These are phyloP conservation scores for Dipodomys ordii DNA, from an alignment of 2,113 vertebrate species.

Conservation along the genomic window DNA sequence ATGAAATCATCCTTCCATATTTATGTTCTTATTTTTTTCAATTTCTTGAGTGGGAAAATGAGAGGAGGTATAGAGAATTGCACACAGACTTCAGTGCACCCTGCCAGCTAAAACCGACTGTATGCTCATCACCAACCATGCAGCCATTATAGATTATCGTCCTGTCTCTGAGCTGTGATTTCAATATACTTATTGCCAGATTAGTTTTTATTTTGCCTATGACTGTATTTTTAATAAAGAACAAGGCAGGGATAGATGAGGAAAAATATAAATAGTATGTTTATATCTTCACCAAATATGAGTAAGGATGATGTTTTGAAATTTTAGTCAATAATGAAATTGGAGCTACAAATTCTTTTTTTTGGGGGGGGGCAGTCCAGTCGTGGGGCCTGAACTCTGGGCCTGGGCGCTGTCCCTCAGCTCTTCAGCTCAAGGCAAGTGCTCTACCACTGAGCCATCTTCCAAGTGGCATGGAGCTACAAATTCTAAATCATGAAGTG, in stretches of 20 bases:
- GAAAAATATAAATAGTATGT: slow-evolving; percentile 27
- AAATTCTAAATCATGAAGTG: slow-evolving; percentile 30
- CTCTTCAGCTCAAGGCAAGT: too few species aligned
- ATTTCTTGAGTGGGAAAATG: background rate
- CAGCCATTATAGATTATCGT: background rate
- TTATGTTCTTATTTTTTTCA: background rate
- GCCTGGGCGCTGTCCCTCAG: too few species aligned
- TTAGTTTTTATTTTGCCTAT: background rate
- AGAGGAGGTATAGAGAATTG: too few species aligned
- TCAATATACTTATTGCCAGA: background rate
- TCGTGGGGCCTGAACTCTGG: too few species aligned
- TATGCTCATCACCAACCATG: fast-evolving
- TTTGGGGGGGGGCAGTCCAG: too few species aligned
- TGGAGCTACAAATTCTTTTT: background rate
- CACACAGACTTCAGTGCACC: too few species aligned
- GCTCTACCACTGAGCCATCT: too few species aligned
- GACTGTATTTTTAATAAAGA: slow-evolving; percentile 54
- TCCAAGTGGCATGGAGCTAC: too few species aligned
- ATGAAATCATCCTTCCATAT: background rate
- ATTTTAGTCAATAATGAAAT: slow-evolving; percentile 42
- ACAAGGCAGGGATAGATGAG: slow-evolving; percentile 37
- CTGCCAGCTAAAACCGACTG: background rate
- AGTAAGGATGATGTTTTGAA: slow-evolving; percentile 31
- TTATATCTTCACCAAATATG: slow-evolving; percentile 42
- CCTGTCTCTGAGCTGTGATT: background rate